Base-by-base conservation (phyloP, 2,797 vertebrate genomes). In the Menidia menidia region DNA sequence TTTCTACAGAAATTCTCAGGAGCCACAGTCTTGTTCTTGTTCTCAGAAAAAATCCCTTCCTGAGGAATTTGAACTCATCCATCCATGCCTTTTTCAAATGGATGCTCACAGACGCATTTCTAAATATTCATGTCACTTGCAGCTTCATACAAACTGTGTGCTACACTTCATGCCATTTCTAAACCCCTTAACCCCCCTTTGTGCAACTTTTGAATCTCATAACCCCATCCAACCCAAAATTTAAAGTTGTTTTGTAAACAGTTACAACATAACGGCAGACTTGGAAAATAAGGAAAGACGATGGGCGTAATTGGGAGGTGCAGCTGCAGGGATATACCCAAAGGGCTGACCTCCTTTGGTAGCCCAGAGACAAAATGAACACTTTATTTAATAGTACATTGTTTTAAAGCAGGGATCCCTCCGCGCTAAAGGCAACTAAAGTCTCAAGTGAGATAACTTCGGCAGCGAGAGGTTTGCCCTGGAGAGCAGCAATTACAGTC, bases 71-170 rank as follows among this genome's bases (percentile, higher is more conserved):
- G 39, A 60, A 75, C 13, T 31, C 64, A 66, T n/a, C 64, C 73
- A 75, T 15, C 79, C 71, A 1, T 82, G 44, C 19, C 31, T 50
- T 81, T 85, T 80, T 74, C 78, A 74, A 83, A 71, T 66, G 76
- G 66, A 68, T 82, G 84, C 81, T 83, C 78, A 76, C 62, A 71
- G 71, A 85, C 55, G 61, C 48, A 67, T 78, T 79, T 68, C 66
- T 78, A 88, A 85, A 89, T 85, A 88, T 89, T 86, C 69, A 84
- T 72, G 77, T 66, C 55, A 69, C 73, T 51, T 13, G 50, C 72
- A 61, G 47, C 62, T 64, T 65, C 56, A 31, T 68, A 60, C 47
- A 78, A 60, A 75, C 57, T 58, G 14, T 51, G n/a, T 39, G 31
- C 41, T 55, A 30, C 6, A 14, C 64, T 68, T n/a, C 15, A 41